Evolutionary conservation across 2,888 invertebrate species (phyloP).

Genomic region (Aplocera efformata): DNA sequence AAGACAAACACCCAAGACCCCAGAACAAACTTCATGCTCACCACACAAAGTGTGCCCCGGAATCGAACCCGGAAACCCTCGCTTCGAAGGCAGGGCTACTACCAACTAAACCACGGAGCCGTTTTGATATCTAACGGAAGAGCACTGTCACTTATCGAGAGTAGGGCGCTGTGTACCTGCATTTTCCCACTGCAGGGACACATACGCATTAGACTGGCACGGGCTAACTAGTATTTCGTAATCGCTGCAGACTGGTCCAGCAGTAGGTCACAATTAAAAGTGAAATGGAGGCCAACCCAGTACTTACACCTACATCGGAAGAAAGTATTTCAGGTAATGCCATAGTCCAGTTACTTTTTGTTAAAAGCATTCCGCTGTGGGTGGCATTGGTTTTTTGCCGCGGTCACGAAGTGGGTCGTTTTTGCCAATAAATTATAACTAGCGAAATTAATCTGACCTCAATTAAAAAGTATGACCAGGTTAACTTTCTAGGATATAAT

Average conservation of each 20-base stretch:
- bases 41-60: too few relatives aligned
- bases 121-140: too few relatives aligned
- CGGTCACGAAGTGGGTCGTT: conserved; percentile 27
- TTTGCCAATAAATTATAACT: conserved; percentile 30
- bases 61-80: too few relatives aligned
- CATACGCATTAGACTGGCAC: too few relatives aligned
- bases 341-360: conserved; percentile 25
- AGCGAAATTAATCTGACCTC: conserved; percentile 27
- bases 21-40: too few relatives aligned
- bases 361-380: conserved; percentile 32
- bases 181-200: too few relatives aligned
- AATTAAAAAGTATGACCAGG: conserved; percentile 7
- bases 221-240: conserved; percentile 9
- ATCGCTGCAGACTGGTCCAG: conserved; percentile 14
- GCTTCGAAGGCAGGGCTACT: too few relatives aligned
- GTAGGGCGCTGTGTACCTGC: too few relatives aligned
- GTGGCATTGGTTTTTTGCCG: conserved; percentile 30
- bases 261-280: conserved; percentile 21
- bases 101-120: too few relatives aligned
- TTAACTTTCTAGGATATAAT: conserved; percentile 15
- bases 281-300: conserved; percentile 24
- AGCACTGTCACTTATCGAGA: too few relatives aligned
- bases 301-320: conserved; percentile 28
- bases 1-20: too few relatives aligned
- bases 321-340: conserved; percentile 38